Evolutionary conservation across 1,140 invertebrate species (phyloP), one percentile per base, ranked within the genome.

Genomic region (Mizuhopecten yessoensis): DNA sequence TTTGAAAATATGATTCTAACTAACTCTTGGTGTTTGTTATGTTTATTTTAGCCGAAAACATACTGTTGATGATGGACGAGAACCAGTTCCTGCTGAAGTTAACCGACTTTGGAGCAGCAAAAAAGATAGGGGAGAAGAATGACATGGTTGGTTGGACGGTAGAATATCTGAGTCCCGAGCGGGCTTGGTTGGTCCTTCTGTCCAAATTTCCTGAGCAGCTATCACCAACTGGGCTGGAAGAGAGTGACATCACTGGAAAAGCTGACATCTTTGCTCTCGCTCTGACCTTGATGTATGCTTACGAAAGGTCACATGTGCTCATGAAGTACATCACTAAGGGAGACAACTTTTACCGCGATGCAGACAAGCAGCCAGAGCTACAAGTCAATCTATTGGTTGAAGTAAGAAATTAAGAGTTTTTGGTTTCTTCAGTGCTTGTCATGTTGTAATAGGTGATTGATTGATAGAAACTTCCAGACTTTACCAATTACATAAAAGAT

Each of bases 71-170:
- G 57, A 11, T 29, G 15, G 57, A 75, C 29, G n/a, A 29, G 23
- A 29, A 29, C 57, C 57, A 75, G 11, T 75, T 5, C 17, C n/a
- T 75, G 2, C n/a, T 75, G n/a, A 75, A 75, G 57, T 29, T 75
- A 9, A 17, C 57, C 29, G 57, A 75, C 57, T 75, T 75, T 75
- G 57, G 57, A 3, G 57, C 57, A 3, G 57, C 57, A 75, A 75
- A 75, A 75, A 29, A 9, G n/a, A 29, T 29, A 29, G 57, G 11
- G 0, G 57, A 75, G 57, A 75, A 75, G 11, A 75, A 75, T 75
- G 57, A 75, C n/a, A 75, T 75, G 57, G n/a, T 75, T 75, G 57
- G 57, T n/a, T 75, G 57, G 57, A 75, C 57, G 1, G n/a, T 75
- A 5, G 57, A 75, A 29, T 75, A 75, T 29, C 57, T 75, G 9